Conservation (phyloP, 2,113 vertebrate genomes). For the Rhinoderma darwinii region DNA sequence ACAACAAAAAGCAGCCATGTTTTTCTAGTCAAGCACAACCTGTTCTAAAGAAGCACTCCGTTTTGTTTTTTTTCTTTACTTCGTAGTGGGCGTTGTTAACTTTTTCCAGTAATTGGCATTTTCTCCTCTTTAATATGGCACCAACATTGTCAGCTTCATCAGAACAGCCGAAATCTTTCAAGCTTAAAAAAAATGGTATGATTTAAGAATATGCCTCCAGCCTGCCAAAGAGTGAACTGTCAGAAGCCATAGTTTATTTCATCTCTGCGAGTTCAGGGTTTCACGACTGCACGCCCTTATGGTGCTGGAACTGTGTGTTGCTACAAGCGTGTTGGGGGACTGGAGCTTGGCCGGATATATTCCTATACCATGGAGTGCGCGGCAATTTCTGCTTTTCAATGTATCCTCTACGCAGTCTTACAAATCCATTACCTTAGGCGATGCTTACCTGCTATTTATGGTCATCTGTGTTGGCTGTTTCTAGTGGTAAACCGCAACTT, state of each 20-base stretch:
- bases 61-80: too few relatives aligned
- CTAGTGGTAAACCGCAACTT: background rate
- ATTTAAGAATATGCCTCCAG: background rate
- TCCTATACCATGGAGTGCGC: background rate
- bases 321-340: background rate
- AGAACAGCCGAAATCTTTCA: constrained; percentile 11
- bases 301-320: background rate
- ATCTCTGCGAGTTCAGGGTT: constrained; percentile 6
- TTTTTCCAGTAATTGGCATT: background rate
- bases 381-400: background rate
- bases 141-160: background rate
- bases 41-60: too few relatives aligned
- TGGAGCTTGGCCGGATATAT: background rate
- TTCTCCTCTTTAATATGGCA: background rate
- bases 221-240: constrained; percentile 8
- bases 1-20: too few relatives aligned
- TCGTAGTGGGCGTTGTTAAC: background rate
- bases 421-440: background rate
- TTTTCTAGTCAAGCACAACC: too few relatives aligned
- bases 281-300: background rate
- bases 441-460: background rate
- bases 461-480: too few relatives aligned
- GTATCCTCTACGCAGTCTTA: background rate
- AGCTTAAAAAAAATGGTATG: constrained; percentile 20
- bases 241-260: constrained; percentile 15